These are phyloP conservation scores for Drosophila picticornis DNA, from an alignment of 2,888 invertebrate species.

Conservation along the genomic window DNA sequence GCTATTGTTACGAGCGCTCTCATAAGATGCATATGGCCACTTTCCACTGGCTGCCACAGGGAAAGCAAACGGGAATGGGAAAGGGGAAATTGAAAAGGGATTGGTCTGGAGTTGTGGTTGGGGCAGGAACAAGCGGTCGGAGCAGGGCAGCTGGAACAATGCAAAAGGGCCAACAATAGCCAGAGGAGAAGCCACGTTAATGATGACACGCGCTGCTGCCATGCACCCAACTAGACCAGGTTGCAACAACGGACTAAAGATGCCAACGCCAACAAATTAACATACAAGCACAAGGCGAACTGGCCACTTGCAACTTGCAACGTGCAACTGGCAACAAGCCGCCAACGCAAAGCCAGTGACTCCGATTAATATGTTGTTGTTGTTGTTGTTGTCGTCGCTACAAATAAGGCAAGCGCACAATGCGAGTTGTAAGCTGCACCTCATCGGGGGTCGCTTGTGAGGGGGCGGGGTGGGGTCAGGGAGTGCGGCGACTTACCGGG, in stretches of 20 bases:
- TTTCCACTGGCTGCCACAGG: slow-evolving; percentile 16
- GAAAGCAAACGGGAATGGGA: slow-evolving; percentile 32
- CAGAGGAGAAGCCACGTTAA: slow-evolving; percentile 67
- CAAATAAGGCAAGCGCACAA: slow-evolving; percentile 82
- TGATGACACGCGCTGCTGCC: slow-evolving; percentile 79
- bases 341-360: slow-evolving; percentile 68
- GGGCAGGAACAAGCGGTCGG: neutral
- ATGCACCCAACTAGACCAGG: slow-evolving; percentile 58
- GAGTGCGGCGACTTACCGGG: slow-evolving; percentile 58
- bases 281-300: slow-evolving; percentile 71
- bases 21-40: slow-evolving; percentile 51
- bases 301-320: slow-evolving; percentile 22
- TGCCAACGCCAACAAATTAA: slow-evolving; percentile 74
- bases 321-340: slow-evolving; percentile 45
- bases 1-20: slow-evolving; percentile 59
- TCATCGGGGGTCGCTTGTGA: slow-evolving; percentile 18
- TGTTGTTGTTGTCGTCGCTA: slow-evolving; percentile 69
- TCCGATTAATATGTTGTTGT: slow-evolving; percentile 38
- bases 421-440: slow-evolving; percentile 47
- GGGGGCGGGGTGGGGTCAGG: neutral
- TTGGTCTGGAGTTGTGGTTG: slow-evolving; percentile 2
- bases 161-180: slow-evolving; percentile 59
- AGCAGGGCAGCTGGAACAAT: slow-evolving; percentile 48
- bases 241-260: slow-evolving; percentile 44
- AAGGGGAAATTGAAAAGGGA: slow-evolving; percentile 32